These are phyloP conservation scores for Ditula angustiorana DNA, from an alignment of 2,888 invertebrate genomes.

Conservation along the genomic window DNA sequence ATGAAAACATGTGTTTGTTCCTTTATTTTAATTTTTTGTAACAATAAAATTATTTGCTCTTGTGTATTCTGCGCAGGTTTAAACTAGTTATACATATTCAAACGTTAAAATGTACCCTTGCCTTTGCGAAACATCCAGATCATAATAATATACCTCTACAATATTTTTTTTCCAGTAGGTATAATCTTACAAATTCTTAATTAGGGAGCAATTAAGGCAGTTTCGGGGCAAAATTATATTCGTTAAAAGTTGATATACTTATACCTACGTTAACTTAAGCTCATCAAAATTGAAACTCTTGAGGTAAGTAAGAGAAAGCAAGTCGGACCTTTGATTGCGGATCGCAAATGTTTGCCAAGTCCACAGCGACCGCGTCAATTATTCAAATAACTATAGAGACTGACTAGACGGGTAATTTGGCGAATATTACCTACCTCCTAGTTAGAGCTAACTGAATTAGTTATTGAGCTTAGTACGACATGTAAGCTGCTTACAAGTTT, in stretches of 20 bases:
- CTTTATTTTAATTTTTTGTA: not conserved
- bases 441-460: slow-evolving; percentile 45
- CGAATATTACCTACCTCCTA: slow-evolving; percentile 61
- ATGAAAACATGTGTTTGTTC: not conserved
- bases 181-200: not conserved
- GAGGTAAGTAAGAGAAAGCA: slow-evolving; percentile 51
- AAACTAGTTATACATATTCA: no score
- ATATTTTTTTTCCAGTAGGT: not conserved
- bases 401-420: slow-evolving; percentile 74
- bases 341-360: slow-evolving; percentile 79
- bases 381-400: slow-evolving; percentile 77
- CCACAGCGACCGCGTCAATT: slow-evolving; percentile 76
- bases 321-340: slow-evolving; percentile 79
- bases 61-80: no score
- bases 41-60: no score
- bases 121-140: no score
- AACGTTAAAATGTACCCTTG: no score
- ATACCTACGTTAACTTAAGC: slow-evolving; percentile 5
- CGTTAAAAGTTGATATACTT: slow-evolving; percentile 25
- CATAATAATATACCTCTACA: no score
- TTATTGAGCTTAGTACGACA: slow-evolving; percentile 60
- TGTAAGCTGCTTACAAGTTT: slow-evolving; percentile 81
- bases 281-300: slow-evolving; percentile 34
- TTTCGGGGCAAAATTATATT: slow-evolving; percentile 1
- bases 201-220: slow-evolving; percentile 9